Percentiles rank a stretch among this genome's conserved stretches.
Conservation (phyloP, 2,113 vertebrate species). For the Oreamnos americanus region DNA sequence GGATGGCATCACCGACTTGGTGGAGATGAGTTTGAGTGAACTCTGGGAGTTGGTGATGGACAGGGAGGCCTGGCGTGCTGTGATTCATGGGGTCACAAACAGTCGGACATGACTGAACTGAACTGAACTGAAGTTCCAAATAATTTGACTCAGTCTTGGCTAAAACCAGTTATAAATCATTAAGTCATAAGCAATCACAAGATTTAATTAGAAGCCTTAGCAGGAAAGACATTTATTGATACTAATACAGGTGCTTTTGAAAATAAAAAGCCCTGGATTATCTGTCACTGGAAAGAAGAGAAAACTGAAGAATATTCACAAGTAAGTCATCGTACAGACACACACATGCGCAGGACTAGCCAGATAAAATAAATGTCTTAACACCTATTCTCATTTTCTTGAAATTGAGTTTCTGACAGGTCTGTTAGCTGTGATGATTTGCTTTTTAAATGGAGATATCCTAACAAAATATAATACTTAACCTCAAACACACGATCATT, state of each 20-base stretch:
- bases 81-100: too few relatives aligned
- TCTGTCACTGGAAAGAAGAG: not conserved
- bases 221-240: not conserved
- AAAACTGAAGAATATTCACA: not conserved
- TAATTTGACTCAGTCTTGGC: not conserved
- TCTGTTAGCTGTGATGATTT: not conserved
- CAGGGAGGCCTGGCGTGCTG: too few relatives aligned
- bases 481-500: not conserved
- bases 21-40: accelerated
- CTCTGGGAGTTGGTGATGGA: too few relatives aligned
- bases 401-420: not conserved
- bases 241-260: not conserved
- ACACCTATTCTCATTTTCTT: not conserved
- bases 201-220: not conserved
- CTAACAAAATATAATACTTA: not conserved
- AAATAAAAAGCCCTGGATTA: not conserved
- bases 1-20: too few relatives aligned
- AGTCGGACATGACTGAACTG: too few relatives aligned
- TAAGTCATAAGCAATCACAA: not conserved
- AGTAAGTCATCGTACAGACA: not conserved
- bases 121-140: not conserved
- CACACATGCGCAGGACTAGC: not conserved
- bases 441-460: not conserved
- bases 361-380: not conserved
- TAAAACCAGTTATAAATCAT: not conserved